Percentiles rank a stretch among this genome's conserved stretches.
Evolutionary conservation across 2,888 invertebrate species (phyloP).

Genomic region (Parasteatoda lunata): DNA sequence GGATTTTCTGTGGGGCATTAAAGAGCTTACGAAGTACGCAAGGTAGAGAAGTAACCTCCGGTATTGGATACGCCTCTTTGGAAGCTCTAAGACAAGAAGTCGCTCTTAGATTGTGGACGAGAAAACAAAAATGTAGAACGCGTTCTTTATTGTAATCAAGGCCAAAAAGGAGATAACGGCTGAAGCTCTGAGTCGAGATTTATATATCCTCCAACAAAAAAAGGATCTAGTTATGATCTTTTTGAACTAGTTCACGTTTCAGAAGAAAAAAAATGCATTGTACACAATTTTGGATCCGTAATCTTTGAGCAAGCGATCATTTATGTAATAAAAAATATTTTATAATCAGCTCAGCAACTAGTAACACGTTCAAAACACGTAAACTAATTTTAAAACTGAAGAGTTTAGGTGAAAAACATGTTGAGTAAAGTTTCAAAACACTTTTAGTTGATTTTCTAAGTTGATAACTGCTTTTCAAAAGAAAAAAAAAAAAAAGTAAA

Average conservation of each 20-base stretch:
- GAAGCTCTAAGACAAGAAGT: not conserved
- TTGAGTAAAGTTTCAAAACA: not conserved
- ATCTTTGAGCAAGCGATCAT: not conserved
- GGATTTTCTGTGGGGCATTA: not conserved
- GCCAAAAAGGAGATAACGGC: conserved; percentile 9
- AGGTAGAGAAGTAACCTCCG: not conserved
- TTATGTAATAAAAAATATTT: too few relatives aligned
- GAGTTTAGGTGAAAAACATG: too few relatives aligned
- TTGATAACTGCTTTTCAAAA: not conserved
- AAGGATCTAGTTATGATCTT: conserved; percentile 8
- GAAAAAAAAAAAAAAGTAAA: not conserved
- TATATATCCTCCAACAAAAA: conserved; percentile 5
- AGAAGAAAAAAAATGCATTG: not conserved
- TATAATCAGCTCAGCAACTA: too few relatives aligned
- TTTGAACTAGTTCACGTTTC: conserved; percentile 5
- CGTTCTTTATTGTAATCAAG: conserved; percentile 5
- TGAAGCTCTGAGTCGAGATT: not conserved
- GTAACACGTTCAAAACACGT: too few relatives aligned
- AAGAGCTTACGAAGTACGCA: not conserved
- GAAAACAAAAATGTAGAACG: conserved; percentile 11
- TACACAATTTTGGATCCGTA: not conserved
- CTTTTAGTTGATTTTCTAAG: not conserved
- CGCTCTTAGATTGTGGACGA: not conserved
- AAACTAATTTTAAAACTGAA: too few relatives aligned
- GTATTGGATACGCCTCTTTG: not conserved